Percentiles rank a stretch among this genome's conserved stretches.
These are phyloP conservation scores for Eilema sororculum DNA, from an alignment of 2,888 invertebrate genomes.

Conservation along the genomic window DNA sequence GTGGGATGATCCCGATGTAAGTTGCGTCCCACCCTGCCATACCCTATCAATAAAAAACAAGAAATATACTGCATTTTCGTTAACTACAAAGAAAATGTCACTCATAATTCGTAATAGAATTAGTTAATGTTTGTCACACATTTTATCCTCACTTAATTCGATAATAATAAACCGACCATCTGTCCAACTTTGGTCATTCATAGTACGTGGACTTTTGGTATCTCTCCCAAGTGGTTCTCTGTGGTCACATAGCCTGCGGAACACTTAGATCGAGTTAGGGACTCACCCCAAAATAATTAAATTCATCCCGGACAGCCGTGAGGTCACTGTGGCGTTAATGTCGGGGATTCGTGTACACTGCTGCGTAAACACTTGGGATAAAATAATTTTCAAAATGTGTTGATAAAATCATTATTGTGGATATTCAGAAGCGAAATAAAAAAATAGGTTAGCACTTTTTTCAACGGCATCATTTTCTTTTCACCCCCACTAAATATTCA, in stretches of 20 bases:
- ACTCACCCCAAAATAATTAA: conserved; percentile 61
- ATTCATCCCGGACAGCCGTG: conserved; percentile 47
- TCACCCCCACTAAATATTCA: too few species aligned
- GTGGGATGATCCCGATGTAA: too few species aligned
- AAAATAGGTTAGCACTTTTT: too few species aligned
- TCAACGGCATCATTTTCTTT: too few species aligned
- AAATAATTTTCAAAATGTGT: conserved; percentile 5
- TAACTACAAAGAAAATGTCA: background rate
- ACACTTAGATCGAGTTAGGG: conserved; percentile 55
- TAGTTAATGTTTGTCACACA: conserved; percentile 7
- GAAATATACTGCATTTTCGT: too few species aligned
- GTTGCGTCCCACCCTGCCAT: too few species aligned
- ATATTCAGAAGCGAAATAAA: too few species aligned
- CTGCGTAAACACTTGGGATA: background rate
- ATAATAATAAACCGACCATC: conserved; percentile 21
- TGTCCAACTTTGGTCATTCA: conserved; percentile 25
- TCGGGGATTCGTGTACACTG: conserved; percentile 33
- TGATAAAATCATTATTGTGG: background rate
- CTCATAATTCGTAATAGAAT: background rate
- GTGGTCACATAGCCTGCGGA: conserved; percentile 50
- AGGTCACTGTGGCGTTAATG: conserved; percentile 39
- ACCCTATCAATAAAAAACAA: too few species aligned
- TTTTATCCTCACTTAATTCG: conserved; percentile 10
- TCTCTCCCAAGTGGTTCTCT: conserved; percentile 34
- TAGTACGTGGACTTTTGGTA: conserved; percentile 19